Base-by-base conservation (phyloP, 1,140 invertebrate species). In the Babylonia areolata region DNA sequence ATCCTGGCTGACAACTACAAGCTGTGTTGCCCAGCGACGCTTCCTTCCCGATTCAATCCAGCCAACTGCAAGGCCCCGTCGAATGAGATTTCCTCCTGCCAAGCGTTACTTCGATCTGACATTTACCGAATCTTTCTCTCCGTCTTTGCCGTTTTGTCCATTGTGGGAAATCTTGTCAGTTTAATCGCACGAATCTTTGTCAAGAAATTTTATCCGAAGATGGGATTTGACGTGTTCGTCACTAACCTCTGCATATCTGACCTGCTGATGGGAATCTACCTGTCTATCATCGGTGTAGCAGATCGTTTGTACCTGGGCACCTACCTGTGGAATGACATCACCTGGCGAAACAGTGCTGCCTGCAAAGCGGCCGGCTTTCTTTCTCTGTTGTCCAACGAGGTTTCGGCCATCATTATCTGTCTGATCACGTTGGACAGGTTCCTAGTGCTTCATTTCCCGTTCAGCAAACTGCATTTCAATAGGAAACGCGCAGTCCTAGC, bases 241-340 rank as follows among this genome's bases (percentile, higher is more conserved):
- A 84, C 89, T 3, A 91, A 91, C 85, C 79, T 93, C 20, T 87
- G 88, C 46, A 20, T 91, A 17, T 89, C 91, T 42, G 92, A 93
- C 81, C 87, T 92, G 33, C 81, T 90, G 11, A 93, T 92, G 92
- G 92, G 92, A 3, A 40, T 92, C 9, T 93, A 93, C 81, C 80
- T 93, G 40, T 69, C 89, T 2, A 90, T 93, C 23, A 92, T 93
- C 39, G 91, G 88, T 20, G 51, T 87, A 1, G 89, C 89, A 2
- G 92, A 93, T 71, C 73, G 81, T 6, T 35, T 81, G 23, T 92
- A 87, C 81, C 85, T 88, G 33, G 90, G 90, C 31, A 64, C 46
- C 11, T 93, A 92, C 80, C 83, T 88, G 17, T 88, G 86, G 64
- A 71, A 91, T 54, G 91, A 89, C 28, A 58, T 51, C 6, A 23